Conservation (phyloP, 2,888 invertebrate species). For the Scaptomyza reducta region DNA sequence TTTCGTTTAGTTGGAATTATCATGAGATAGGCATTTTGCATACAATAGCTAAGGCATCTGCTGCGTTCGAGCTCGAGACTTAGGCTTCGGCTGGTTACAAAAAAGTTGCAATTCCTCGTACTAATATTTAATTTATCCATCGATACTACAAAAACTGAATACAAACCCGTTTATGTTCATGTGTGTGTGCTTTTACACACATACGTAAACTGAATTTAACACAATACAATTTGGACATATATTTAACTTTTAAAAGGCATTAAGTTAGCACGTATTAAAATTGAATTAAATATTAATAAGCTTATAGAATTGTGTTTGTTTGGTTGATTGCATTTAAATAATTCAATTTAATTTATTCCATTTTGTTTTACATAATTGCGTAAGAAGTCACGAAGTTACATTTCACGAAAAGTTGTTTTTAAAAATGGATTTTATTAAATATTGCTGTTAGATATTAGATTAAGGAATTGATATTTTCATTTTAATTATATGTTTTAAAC, state of each 20-base stretch:
- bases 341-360: background rate
- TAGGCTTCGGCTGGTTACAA: background rate
- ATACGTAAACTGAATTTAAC: background rate
- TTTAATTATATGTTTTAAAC: too few species aligned
- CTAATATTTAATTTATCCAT: background rate
- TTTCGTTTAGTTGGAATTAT: slow-evolving; percentile 1
- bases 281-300: background rate
- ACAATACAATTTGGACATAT: background rate
- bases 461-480: too few species aligned
- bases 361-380: background rate
- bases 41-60: slow-evolving; percentile 1
- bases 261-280: background rate
- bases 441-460: too few species aligned
- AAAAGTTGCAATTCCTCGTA: background rate
- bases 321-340: background rate
- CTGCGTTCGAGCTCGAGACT: background rate
- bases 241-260: background rate
- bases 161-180: too few species aligned
- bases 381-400: too few species aligned
- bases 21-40: slow-evolving; percentile 5
- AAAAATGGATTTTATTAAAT: too few species aligned
- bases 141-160: background rate
- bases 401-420: too few species aligned
- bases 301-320: background rate
- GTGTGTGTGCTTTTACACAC: background rate